Evolutionary conservation across 2,888 invertebrate species (phyloP), one percentile per base, ranked within the genome.

Genomic region (Drosophila formosana): DNA sequence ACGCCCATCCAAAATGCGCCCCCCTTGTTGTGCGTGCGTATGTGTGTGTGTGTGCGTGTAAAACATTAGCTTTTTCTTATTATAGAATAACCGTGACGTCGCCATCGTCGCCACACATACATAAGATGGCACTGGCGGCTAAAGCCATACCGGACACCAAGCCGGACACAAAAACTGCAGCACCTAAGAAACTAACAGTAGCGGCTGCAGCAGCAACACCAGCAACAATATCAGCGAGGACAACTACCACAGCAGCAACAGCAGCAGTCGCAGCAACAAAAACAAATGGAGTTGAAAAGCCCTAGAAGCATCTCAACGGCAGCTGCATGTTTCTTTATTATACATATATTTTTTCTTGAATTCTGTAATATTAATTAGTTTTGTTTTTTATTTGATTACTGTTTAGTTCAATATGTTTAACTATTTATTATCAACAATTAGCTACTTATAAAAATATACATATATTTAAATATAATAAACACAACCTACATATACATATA

Each of bases 81-180:
- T 92, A 78, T 92, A 92, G 92, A 90, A 90, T 92, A 80, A 92
- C 90, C 81, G 83, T 92, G 88, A 92, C 92, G 82, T 92, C 92
- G 84, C 90, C 92, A 73, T 91, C 92, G 76, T 91, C 90, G 77
- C 88, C 92, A 77, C 88, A 91, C 80, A 82, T 91, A 78, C 86
- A 89, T 79, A 91, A 89, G 75, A 62, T 89, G 83, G 88, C 86
- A 63, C 60, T 76, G 68, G 82, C 78, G 69, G 89, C 85, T 69
- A 80, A 80, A 73, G 75, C 79, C 76, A 78, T 76, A 77, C 78
- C 86, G 78, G 86, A 71, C 51, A 11, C 57, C 26, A 74, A 75
- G 55, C 78, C 75, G 68, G 75, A 75, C 64, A 57, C 67, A 47
- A 73, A 72, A 60, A 25, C 75, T 55, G 66, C 65, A 53, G 52